Evolutionary conservation across 2,113 vertebrate genomes (phyloP).

Genomic region (Pungitius pungitius): DNA sequence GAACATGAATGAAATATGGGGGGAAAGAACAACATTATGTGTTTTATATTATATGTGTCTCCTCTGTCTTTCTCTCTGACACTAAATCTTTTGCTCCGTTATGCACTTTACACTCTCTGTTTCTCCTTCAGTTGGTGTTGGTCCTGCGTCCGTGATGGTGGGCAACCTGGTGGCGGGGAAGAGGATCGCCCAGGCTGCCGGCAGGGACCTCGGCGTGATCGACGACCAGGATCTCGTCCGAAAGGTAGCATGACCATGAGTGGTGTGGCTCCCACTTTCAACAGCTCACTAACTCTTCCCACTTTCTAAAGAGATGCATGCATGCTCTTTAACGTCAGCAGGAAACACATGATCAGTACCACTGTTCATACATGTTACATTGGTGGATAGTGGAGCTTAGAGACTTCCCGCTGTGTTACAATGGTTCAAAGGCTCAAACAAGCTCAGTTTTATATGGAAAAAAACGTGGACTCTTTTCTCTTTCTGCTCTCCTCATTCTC

Average conservation of each 20-base stretch:
- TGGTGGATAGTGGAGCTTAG: neutral
- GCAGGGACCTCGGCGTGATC: constrained; percentile 93
- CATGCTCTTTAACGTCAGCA: constrained; percentile 11
- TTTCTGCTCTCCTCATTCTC: constrained; percentile 66
- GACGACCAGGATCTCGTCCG: constrained; percentile 96
- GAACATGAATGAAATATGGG: neutral
- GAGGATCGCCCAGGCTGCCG: constrained; percentile 95
- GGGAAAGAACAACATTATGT: neutral
- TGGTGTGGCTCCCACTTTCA: neutral
- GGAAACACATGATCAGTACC: constrained; percentile 3
- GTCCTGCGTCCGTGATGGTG: constrained; percentile 97
- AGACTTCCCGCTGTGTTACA: constrained; percentile 3
- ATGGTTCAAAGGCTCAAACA: constrained; percentile 17
- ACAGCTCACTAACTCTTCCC: neutral
- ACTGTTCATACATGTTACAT: constrained; percentile 4
- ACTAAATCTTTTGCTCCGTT: neutral
- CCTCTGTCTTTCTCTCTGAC: neutral
- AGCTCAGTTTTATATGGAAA: constrained; percentile 35
- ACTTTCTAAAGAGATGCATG: neutral
- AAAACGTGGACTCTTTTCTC: constrained; percentile 71
- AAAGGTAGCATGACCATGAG: constrained; percentile 82
- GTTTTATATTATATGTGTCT: no score
- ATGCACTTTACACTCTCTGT: neutral
- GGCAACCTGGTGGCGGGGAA: constrained; percentile 98
- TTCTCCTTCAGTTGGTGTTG: constrained; percentile 85